phyloP scores from a whole-genome alignment of 2,113 vertebrate species.

The Acrocephalus kingi region DNA sequence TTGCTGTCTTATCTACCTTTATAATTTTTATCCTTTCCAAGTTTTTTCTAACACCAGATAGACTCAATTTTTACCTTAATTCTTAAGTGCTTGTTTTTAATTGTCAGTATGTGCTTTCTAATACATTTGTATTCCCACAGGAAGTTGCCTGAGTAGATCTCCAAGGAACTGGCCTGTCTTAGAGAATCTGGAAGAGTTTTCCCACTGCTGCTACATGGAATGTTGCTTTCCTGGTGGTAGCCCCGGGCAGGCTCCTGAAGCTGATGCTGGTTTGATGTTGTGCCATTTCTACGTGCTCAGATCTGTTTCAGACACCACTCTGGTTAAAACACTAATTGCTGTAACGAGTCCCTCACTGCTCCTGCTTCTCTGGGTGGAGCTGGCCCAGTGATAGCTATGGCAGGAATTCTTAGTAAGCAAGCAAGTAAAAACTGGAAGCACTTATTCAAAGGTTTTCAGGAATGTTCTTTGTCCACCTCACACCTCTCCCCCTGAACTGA shows the following conservation, averaged over 20 bases:
- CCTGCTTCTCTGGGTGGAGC: constrained; percentile 31
- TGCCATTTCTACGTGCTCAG: constrained; percentile 52
- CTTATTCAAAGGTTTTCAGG: constrained; percentile 53
- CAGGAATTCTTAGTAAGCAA: constrained; percentile 58
- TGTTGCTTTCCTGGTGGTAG: constrained; percentile 55
- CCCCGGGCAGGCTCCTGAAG: constrained; percentile 27
- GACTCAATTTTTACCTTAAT: neutral
- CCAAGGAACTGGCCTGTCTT: neutral
- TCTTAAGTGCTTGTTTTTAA: neutral
- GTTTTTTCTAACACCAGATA: neutral
- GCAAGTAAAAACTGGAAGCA: constrained; percentile 62
- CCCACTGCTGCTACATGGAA: constrained; percentile 20
- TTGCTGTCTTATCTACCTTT: neutral
- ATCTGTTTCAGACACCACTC: constrained; percentile 59
- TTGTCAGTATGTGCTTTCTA: neutral
- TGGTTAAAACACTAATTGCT: constrained; percentile 54
- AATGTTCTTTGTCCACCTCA: constrained; percentile 50
- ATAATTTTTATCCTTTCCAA: neutral
- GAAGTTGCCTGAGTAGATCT: neutral
- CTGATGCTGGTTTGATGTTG: constrained; percentile 49
- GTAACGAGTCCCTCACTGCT: constrained; percentile 18
- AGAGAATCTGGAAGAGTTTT: constrained; percentile 25
- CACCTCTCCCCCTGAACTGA: neutral
- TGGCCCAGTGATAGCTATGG: constrained; percentile 18
- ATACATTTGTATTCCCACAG: neutral